A percentile compares a stretch with the other conserved stretches of the same genome.
These are phyloP conservation scores for Anthrax anthrax DNA, from an alignment of 2,888 invertebrate genomes.

Conservation along the genomic window DNA sequence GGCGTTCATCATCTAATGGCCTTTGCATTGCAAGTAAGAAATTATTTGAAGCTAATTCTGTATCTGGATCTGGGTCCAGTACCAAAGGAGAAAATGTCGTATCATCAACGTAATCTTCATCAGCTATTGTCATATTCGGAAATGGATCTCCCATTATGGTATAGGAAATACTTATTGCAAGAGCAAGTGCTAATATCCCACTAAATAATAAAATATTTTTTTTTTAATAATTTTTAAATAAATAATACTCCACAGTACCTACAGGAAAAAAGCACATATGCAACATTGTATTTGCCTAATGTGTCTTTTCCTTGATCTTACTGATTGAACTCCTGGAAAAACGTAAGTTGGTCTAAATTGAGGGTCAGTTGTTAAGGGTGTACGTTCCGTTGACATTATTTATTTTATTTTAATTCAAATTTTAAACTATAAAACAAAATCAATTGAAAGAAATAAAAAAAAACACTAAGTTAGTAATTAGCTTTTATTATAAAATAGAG, in stretches of 20 bases:
- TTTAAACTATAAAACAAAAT: too few relatives aligned
- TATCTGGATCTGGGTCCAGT: constrained; percentile 1
- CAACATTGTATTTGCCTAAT: constrained; percentile 53
- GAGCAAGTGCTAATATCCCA: constrained; percentile 12
- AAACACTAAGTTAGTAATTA: too few relatives aligned
- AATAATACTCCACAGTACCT: constrained; percentile 31
- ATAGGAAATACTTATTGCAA: constrained; percentile 14
- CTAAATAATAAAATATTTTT: constrained; percentile 7
- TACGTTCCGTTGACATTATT: constrained; percentile 37
- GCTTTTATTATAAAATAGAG: too few relatives aligned
- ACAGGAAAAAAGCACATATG: constrained; percentile 53
- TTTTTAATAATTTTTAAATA: neutral
- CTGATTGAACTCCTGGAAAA: constrained; percentile 30
- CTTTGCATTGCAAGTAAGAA: constrained; percentile 4
- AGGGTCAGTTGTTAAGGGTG: constrained; percentile 35
- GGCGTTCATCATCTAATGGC: constrained; percentile 13
- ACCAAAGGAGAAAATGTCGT: neutral
- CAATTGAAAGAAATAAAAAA: too few relatives aligned
- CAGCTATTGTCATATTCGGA: neutral
- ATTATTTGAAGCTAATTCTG: constrained; percentile 10
- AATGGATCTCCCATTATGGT: constrained; percentile 6
- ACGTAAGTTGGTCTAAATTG: constrained; percentile 34
- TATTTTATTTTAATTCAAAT: neutral
- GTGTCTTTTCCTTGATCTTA: constrained; percentile 33
- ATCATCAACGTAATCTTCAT: neutral